A percentile compares a stretch with the other conserved stretches of the same genome.
These are phyloP conservation scores for Lepisosteus oculatus DNA, from an alignment of 2,113 vertebrate species.

Conservation along the genomic window DNA sequence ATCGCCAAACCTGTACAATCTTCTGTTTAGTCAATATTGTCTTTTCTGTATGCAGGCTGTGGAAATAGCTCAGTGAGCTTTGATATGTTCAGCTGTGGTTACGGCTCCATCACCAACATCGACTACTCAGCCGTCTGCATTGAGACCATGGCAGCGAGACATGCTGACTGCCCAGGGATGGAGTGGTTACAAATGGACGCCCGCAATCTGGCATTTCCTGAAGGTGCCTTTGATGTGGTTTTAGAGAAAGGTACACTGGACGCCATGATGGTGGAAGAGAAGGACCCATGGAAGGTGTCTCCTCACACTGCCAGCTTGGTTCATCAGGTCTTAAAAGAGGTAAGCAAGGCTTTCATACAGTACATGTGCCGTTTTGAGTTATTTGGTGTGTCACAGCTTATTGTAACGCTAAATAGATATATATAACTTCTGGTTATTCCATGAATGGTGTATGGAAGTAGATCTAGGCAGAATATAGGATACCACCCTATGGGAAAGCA, in stretches of 20 bases:
- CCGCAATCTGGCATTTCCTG: slow-evolving; percentile 67
- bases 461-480: no score
- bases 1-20: not conserved
- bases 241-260: slow-evolving; percentile 89
- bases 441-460: no score
- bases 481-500: no score
- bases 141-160: slow-evolving; percentile 66
- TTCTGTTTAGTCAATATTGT: not conserved
- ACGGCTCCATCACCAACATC: slow-evolving; percentile 77
- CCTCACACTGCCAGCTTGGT: slow-evolving; percentile 53
- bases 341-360: slow-evolving; percentile 36
- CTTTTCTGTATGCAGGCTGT: slow-evolving; percentile 69
- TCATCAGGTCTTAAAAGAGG: slow-evolving; percentile 77
- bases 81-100: slow-evolving; percentile 73
- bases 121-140: slow-evolving; percentile 89
- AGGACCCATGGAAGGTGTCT: slow-evolving; percentile 75
- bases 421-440: no score
- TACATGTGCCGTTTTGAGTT: no score
- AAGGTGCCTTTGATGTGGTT: slow-evolving; percentile 74
- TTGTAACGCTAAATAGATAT: no score
- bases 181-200: slow-evolving; percentile 85
- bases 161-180: slow-evolving; percentile 64
- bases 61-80: slow-evolving; percentile 86
- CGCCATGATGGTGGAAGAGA: slow-evolving; percentile 81
- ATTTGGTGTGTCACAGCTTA: no score